Conservation (phyloP, 2,888 invertebrate species). For the Apamea crenata region DNA sequence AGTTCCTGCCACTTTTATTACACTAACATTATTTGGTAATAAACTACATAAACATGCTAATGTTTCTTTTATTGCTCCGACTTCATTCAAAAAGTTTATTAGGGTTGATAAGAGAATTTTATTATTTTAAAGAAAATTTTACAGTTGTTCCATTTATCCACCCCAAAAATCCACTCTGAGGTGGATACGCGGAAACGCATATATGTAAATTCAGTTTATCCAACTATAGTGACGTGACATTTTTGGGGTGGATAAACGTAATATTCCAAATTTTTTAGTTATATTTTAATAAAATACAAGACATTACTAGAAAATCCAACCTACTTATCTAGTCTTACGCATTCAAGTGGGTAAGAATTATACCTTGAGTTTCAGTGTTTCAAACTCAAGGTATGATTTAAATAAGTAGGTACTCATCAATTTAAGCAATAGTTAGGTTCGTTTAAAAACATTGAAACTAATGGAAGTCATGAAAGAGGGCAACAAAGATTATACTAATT, state of each 20-base stretch:
- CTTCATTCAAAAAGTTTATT: not conserved
- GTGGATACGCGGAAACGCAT: not conserved
- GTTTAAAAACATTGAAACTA: not conserved
- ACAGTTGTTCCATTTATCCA: not conserved
- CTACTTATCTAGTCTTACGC: not conserved
- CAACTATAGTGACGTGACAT: not conserved
- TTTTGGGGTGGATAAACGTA: not conserved
- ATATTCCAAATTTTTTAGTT: not conserved
- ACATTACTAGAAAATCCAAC: not conserved
- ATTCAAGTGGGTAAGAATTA: not conserved
- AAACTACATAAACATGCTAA: slow-evolving; percentile 23
- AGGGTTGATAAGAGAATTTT: not conserved
- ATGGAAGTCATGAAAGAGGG: not conserved
- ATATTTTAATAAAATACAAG: not conserved
- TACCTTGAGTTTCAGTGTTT: not conserved
- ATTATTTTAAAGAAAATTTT: not conserved
- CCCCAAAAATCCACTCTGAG: not conserved
- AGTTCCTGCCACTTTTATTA: not conserved
- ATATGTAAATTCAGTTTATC: not conserved
- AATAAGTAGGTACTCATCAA: not conserved
- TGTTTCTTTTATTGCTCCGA: slow-evolving; percentile 7
- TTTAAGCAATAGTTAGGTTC: not conserved
- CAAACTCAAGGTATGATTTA: not conserved
- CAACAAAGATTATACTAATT: not conserved
- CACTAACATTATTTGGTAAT: slow-evolving; percentile 18